Evolutionary conservation across 2,888 invertebrate species (phyloP).

Genomic region (Cremastinae sp.): DNA sequence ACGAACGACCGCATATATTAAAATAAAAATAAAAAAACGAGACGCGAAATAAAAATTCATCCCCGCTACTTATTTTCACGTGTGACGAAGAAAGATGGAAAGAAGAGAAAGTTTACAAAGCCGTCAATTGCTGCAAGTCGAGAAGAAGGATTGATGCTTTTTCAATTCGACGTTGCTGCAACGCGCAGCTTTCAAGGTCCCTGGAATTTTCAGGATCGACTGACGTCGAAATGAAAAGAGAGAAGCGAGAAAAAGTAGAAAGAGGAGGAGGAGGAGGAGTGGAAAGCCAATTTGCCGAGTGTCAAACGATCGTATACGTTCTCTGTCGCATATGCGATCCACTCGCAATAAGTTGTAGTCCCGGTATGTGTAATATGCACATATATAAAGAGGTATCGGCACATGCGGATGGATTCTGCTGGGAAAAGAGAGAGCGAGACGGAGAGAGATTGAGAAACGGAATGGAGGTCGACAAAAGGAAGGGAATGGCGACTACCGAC

Average conservation of each 20-base stretch:
- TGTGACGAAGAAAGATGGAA: too few species aligned
- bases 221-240: slow-evolving; percentile 34
- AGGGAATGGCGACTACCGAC: slow-evolving; percentile 19
- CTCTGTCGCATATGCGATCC: slow-evolving; percentile 15
- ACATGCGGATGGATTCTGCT: not conserved
- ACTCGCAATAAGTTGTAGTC: slow-evolving; percentile 35
- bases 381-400: not conserved
- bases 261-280: slow-evolving; percentile 25
- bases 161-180: too few species aligned
- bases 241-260: not conserved
- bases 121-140: too few species aligned
- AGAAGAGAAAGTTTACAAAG: too few species aligned
- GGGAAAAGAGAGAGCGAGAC: not conserved
- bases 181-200: not conserved
- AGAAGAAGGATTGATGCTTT: too few species aligned
- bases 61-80: too few species aligned
- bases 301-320: slow-evolving; percentile 41
- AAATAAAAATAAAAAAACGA: not conserved
- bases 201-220: not conserved
- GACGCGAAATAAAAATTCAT: too few species aligned
- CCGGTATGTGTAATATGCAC: slow-evolving; percentile 7
- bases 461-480: slow-evolving; percentile 27
- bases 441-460: slow-evolving; percentile 29
- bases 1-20: not conserved
- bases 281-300: slow-evolving; percentile 54